Conservation (phyloP, 2,888 invertebrate genomes). For the Hemistola chrysoprasaria region DNA sequence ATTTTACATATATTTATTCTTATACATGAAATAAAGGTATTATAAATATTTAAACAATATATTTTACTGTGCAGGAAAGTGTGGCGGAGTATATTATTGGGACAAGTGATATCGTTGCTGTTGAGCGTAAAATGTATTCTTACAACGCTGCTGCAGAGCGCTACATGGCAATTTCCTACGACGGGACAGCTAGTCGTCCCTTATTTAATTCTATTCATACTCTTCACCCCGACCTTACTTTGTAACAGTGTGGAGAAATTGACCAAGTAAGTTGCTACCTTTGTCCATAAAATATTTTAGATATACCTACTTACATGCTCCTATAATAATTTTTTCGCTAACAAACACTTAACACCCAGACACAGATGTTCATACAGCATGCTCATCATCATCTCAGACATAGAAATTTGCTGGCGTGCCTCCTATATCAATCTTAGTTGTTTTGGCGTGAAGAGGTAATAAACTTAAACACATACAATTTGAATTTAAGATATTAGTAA, state of each 20-base stretch:
- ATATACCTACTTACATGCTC: too few relatives aligned
- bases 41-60: slow-evolving; percentile 9
- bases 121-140: slow-evolving; percentile 89
- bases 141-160: slow-evolving; percentile 86
- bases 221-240: slow-evolving; percentile 89
- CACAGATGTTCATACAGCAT: too few relatives aligned
- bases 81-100: slow-evolving; percentile 87
- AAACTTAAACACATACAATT: too few relatives aligned
- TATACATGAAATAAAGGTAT: not conserved
- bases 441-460: too few relatives aligned
- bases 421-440: too few relatives aligned
- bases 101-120: slow-evolving; percentile 89
- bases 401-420: too few relatives aligned
- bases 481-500: too few relatives aligned
- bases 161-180: slow-evolving; percentile 87
- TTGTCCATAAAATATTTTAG: too few relatives aligned
- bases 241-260: slow-evolving; percentile 86
- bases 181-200: slow-evolving; percentile 92
- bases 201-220: slow-evolving; percentile 88
- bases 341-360: too few relatives aligned
- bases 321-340: too few relatives aligned
- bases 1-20: slow-evolving; percentile 4
- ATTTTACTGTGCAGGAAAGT: slow-evolving; percentile 81
- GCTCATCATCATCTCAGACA: too few relatives aligned
- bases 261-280: slow-evolving; percentile 78